These are phyloP conservation scores for Teleopsis dalmanni DNA, from an alignment of 1,140 invertebrate species.

Conservation along the genomic window DNA sequence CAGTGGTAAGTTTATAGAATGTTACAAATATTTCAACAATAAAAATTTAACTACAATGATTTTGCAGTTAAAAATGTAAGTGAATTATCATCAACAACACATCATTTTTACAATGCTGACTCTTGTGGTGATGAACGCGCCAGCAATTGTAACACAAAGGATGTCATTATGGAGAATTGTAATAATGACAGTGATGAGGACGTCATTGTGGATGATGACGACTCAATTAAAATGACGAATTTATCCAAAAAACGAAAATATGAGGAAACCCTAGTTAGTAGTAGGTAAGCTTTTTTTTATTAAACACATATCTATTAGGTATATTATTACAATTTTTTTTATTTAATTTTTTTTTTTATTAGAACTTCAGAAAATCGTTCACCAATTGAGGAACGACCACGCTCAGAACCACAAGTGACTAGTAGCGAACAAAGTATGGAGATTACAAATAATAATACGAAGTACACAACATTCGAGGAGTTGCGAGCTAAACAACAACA, in stretches of 20 bases:
- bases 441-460: slow-evolving; percentile 28
- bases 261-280: slow-evolving; percentile 36
- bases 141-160: slow-evolving; percentile 21
- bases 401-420: slow-evolving; percentile 40
- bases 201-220: slow-evolving; percentile 42
- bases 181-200: slow-evolving; percentile 43
- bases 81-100: slow-evolving; percentile 42
- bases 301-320: neutral
- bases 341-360: neutral
- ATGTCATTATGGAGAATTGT: slow-evolving; percentile 35
- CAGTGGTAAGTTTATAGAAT: slow-evolving; percentile 24
- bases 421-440: slow-evolving; percentile 37
- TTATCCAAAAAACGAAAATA: slow-evolving; percentile 22
- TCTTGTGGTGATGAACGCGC: slow-evolving; percentile 28
- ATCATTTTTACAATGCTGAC: slow-evolving; percentile 42
- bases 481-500: slow-evolving; percentile 12
- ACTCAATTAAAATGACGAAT: slow-evolving; percentile 30
- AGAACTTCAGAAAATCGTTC: slow-evolving; percentile 35
- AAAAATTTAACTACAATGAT: neutral
- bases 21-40: neutral
- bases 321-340: neutral
- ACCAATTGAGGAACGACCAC: slow-evolving; percentile 33
- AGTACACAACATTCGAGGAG: slow-evolving; percentile 35
- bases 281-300: slow-evolving; percentile 23
- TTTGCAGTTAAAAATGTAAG: slow-evolving; percentile 39